These are phyloP conservation scores for Cyclophora albipunctata DNA, from an alignment of 2,888 invertebrate genomes.

Conservation along the genomic window DNA sequence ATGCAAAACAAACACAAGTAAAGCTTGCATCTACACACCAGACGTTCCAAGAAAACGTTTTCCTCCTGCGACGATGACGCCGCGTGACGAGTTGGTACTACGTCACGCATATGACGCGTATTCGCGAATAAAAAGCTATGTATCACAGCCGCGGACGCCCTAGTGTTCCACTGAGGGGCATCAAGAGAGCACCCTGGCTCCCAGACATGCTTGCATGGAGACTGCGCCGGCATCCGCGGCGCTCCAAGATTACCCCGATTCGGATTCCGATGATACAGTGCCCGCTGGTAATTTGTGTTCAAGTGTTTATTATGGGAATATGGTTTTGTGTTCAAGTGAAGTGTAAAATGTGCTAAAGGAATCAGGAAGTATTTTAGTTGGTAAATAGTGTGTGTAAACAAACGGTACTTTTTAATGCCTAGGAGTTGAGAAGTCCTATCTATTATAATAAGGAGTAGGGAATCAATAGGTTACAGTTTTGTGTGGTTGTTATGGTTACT, in stretches of 20 bases:
- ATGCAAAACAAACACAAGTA: background rate
- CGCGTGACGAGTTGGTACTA: constrained; percentile 33
- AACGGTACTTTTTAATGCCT: too few relatives aligned
- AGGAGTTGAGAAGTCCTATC: too few relatives aligned
- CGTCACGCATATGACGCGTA: constrained; percentile 59
- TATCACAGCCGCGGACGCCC: constrained; percentile 45
- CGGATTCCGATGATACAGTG: constrained; percentile 60
- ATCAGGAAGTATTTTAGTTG: too few relatives aligned
- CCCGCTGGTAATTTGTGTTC: constrained; percentile 58
- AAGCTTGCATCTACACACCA: background rate
- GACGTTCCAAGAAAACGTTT: constrained; percentile 67
- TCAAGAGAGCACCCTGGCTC: constrained; percentile 48
- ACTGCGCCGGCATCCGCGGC: constrained; percentile 36
- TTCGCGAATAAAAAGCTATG: constrained; percentile 47
- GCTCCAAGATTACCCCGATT: constrained; percentile 35
- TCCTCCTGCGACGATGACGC: constrained; percentile 45
- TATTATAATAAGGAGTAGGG: too few relatives aligned
- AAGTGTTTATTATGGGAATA: too few relatives aligned
- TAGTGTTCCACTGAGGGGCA: constrained; percentile 35
- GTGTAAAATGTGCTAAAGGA: background rate
- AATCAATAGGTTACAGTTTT: too few relatives aligned
- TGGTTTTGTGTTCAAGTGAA: constrained; percentile 1
- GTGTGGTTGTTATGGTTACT: too few relatives aligned
- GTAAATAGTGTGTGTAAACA: too few relatives aligned
- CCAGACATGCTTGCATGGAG: constrained; percentile 69